Conservation (phyloP, 2,888 invertebrate species). For the Polyommatus iphigenia region DNA sequence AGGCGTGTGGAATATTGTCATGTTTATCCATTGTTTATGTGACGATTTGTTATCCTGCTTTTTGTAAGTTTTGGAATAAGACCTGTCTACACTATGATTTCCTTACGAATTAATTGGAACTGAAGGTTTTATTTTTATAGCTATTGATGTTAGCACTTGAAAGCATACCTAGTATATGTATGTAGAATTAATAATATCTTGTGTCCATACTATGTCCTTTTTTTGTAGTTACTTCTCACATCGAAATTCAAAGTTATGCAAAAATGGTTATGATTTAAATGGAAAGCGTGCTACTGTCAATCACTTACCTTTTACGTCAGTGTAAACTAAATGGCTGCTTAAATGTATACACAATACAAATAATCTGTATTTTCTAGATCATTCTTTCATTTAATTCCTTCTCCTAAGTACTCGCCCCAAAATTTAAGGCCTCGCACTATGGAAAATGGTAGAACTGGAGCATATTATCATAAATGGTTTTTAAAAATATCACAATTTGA, state of each 20-base stretch:
- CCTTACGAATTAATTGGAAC: background rate
- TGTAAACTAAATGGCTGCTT: slow-evolving; percentile 49
- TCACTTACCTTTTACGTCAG: slow-evolving; percentile 44
- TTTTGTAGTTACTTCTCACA: background rate
- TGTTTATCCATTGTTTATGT: background rate
- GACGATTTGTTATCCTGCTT: background rate
- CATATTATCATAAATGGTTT: no score
- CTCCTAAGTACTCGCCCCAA: background rate
- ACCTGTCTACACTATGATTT: background rate
- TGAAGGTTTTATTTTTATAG: background rate
- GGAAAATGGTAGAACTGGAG: no score
- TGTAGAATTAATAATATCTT: background rate
- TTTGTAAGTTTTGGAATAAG: background rate
- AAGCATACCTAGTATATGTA: background rate
- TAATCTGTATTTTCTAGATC: slow-evolving; percentile 53
- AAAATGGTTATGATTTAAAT: background rate
- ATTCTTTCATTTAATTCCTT: slow-evolving; percentile 43
- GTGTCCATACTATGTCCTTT: background rate
- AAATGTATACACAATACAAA: slow-evolving; percentile 52
- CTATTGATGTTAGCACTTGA: background rate
- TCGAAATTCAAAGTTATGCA: slow-evolving; percentile 3
- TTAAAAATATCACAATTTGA: no score
- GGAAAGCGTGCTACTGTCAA: slow-evolving; percentile 9
- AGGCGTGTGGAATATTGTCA: slow-evolving; percentile 12
- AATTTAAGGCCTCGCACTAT: no score